A percentile compares a stretch with the other conserved stretches of the same genome.
These are phyloP conservation scores for Eubasilissa splendida DNA, from an alignment of 2,888 invertebrate species.

Conservation along the genomic window DNA sequence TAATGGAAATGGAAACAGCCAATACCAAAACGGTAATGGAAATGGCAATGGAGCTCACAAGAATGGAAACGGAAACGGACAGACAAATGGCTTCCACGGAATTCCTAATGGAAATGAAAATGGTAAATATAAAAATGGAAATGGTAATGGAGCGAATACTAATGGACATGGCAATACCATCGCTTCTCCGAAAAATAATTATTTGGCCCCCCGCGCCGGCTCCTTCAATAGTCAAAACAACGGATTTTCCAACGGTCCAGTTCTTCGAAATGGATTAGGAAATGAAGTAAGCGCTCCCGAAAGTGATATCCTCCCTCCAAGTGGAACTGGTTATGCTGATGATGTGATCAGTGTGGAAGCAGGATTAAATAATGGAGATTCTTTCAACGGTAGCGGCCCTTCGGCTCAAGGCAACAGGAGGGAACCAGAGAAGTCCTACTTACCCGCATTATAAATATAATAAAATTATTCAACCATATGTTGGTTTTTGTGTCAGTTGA, in stretches of 20 bases:
- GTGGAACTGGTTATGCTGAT: background rate
- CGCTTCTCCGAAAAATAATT: background rate
- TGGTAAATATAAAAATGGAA: conserved; percentile 21
- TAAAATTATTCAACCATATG: no score
- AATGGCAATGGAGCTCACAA: conserved; percentile 19
- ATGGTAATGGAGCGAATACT: background rate
- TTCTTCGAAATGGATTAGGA: conserved; percentile 45
- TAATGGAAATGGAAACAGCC: conserved; percentile 6
- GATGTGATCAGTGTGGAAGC: background rate
- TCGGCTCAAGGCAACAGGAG: conserved; percentile 4
- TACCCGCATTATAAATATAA: conserved; percentile 29
- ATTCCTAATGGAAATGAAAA: conserved; percentile 21
- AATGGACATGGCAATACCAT: conserved; percentile 16
- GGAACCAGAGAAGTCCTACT: conserved; percentile 18
- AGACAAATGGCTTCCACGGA: background rate
- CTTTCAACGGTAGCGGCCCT: conserved; percentile 6
- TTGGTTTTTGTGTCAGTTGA: background rate
- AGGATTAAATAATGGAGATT: background rate
- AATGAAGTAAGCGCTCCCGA: conserved; percentile 37
- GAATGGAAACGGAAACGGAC: conserved; percentile 32
- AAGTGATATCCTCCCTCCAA: conserved; percentile 44
- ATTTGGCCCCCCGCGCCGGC: conserved; percentile 12
- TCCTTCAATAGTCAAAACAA: conserved; percentile 30
- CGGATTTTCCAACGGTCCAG: conserved; percentile 37
- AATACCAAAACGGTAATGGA: conserved; percentile 9